A percentile compares a stretch with the other conserved stretches of the same genome.
Conservation (phyloP, 2,888 invertebrate species). For the Nineta flava region DNA sequence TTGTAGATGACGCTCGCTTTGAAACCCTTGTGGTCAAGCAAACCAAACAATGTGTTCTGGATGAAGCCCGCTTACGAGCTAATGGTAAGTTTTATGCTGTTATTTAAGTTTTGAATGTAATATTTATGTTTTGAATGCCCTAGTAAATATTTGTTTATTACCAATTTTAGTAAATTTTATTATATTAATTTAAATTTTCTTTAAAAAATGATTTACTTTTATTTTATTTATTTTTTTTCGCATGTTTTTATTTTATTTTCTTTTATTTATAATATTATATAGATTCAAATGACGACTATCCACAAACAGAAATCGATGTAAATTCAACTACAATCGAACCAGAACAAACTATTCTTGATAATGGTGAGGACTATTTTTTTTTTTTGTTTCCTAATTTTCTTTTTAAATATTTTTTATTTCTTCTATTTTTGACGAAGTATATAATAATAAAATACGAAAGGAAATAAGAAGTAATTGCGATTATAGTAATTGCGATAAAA, state of each 20-base stretch:
- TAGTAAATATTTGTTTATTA: background rate
- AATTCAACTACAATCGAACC: background rate
- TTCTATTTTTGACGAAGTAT: background rate
- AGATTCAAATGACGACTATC: conserved; percentile 5
- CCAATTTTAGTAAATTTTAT: background rate
- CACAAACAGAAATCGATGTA: background rate
- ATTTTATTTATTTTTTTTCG: conserved; percentile 3
- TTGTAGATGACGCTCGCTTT: conserved; percentile 95
- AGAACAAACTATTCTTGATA: conserved; percentile 4
- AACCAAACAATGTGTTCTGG: conserved; percentile 81
- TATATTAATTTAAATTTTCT: background rate
- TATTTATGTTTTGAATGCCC: too few species aligned
- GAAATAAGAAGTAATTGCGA: background rate
- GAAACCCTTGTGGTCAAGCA: conserved; percentile 92
- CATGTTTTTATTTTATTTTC: conserved; percentile 4
- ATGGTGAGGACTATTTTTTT: background rate
- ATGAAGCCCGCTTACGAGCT: conserved; percentile 75
- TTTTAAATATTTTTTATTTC: too few species aligned
- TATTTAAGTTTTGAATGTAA: background rate
- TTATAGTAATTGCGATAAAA: background rate
- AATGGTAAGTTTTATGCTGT: conserved; percentile 47
- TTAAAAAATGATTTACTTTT: background rate
- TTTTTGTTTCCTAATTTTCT: background rate
- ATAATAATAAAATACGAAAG: background rate
- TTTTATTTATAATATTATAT: background rate